Base-by-base conservation (phyloP, 2,113 vertebrate species). In the Hiodon tergisus region DNA sequence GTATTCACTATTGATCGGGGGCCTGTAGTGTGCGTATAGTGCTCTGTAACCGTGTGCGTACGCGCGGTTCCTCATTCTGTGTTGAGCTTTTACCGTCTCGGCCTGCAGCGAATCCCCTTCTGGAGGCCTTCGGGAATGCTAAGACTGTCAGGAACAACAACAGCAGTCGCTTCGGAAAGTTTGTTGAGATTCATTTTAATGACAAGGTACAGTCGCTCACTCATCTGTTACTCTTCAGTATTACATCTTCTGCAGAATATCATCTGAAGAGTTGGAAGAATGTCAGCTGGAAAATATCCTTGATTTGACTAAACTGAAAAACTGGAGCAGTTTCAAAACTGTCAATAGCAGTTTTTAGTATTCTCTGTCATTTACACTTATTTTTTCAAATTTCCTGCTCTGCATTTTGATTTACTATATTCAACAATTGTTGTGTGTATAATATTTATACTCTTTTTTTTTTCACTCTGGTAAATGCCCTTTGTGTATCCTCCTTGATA, bases 131-230 rank as follows among this genome's bases (percentile, higher is more conserved):
- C 77, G 97, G 97, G 78, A 99, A 99, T 53, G 97, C 97, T 7
- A 99, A 99, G 83, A 99, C 97, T 0, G 96, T 99, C 81, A 92
- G 96, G 9, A 98, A 98, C 88, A 99, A 99, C 89, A 99, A 99
- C 85, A 98, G 96, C 87, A 99, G 97, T 73, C 94, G 97, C 80
- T 98, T 98, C 83, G 97, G 97, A 52, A 98, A 99, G 87, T 99
- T 99, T 81, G 96, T 98, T 80, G 96, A 98, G 86, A 99, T 99
- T 83, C 97, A 99, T 87, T 99, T 99, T 82, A 97, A 96, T 63
- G 92, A 93, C 86, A 99, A 98, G 94, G 97, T 98, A 82, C 53
- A 61, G 67, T 48, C 78, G 77, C 11, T 3, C 10, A 16, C 13
- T 69, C 66, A 9, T 11, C 13, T 8, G 11, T 67, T 48, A 67